phyloP scores from a whole-genome alignment of 30 jellyfish, hydroid and myxozoan species.

The Catostylus mosaicus region DNA sequence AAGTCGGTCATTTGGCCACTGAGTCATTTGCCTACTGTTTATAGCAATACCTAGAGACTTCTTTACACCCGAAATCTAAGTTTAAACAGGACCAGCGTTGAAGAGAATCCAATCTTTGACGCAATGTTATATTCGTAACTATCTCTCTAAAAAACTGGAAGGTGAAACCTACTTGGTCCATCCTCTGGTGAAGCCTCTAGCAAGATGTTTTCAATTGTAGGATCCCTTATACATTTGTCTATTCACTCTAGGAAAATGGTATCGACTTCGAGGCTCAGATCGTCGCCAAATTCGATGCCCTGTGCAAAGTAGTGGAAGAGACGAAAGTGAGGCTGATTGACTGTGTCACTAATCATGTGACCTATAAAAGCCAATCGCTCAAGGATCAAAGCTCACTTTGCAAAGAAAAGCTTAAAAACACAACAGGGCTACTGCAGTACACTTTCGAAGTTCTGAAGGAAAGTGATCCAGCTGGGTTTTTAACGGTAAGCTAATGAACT shows the following conservation, averaged over 20 bases:
- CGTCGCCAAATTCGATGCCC: conserved; percentile 87
- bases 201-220: too few species aligned
- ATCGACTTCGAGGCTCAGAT: conserved; percentile 91
- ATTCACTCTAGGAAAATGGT: conserved; percentile 81
- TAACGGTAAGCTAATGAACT: conserved; percentile 50
- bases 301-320: conserved; percentile 63
- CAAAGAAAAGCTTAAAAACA: conserved; percentile 43
- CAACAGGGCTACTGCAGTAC: conserved; percentile 77
- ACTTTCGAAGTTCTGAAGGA: conserved; percentile 84
- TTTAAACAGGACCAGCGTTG: too few species aligned
- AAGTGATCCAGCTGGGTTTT: conserved; percentile 86
- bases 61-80: too few species aligned
- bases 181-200: too few species aligned
- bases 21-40: too few species aligned
- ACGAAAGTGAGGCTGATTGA: conserved; percentile 65
- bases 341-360: conserved; percentile 38
- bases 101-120: too few species aligned
- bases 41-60: too few species aligned
- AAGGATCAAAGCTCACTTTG: conserved; percentile 59
- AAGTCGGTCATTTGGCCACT: too few species aligned
- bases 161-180: too few species aligned
- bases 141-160: too few species aligned
- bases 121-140: too few species aligned
- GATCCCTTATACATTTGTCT: background rate
- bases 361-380: conserved; percentile 33